phyloP scores from a whole-genome alignment of 2,888 invertebrate species.

The Leptopilina syphax region DNA sequence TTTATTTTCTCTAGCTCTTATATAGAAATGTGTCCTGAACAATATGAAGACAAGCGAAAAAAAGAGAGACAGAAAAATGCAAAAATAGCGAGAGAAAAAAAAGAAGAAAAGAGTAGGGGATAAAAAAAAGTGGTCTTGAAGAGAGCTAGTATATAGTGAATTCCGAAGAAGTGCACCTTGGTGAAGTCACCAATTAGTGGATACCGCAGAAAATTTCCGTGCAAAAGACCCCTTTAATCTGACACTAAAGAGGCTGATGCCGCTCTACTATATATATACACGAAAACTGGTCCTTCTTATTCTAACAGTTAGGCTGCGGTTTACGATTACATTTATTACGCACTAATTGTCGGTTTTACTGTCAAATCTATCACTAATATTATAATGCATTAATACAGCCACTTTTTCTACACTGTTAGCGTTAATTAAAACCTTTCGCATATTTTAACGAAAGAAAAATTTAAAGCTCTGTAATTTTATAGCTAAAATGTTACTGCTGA shows the following conservation, averaged over 20 bases:
- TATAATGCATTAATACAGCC: background rate
- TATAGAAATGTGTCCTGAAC: conserved; percentile 47
- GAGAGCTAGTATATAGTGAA: conserved; percentile 42
- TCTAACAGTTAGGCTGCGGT: conserved; percentile 26
- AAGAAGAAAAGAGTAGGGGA: conserved; percentile 36
- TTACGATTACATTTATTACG: conserved; percentile 44
- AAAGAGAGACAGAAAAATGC: conserved; percentile 35
- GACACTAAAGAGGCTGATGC: conserved; percentile 44
- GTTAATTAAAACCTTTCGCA: no score
- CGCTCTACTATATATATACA: conserved; percentile 30
- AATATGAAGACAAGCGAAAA: conserved; percentile 37
- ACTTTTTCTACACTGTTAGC: background rate
- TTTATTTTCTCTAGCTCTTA: conserved; percentile 52
- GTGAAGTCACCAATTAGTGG: conserved; percentile 61
- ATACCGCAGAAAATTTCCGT: conserved; percentile 62
- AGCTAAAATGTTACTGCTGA: no score
- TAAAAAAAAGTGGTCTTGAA: conserved; percentile 6
- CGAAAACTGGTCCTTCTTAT: conserved; percentile 48
- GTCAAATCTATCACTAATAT: conserved; percentile 26
- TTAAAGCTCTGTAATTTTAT: no score
- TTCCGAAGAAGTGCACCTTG: conserved; percentile 54
- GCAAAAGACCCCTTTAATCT: conserved; percentile 49
- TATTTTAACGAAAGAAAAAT: no score
- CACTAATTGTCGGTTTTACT: conserved; percentile 42
- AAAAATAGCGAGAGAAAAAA: background rate